Conservation (phyloP, 2,888 invertebrate genomes). For the Noctua pronuba region DNA sequence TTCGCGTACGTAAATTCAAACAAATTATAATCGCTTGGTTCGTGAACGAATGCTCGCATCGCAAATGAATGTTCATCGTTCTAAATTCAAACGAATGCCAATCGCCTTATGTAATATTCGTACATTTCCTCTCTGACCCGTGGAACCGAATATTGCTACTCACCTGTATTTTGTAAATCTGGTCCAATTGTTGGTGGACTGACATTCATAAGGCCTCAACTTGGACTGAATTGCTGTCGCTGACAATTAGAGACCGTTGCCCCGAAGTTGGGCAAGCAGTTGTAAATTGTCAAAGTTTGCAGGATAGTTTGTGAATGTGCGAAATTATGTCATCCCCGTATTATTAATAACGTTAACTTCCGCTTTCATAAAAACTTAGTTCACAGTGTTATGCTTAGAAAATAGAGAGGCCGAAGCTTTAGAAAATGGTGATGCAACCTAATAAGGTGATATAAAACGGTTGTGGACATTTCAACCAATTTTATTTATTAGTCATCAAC, state of each 20-base stretch:
- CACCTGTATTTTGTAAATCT: neutral
- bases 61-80: neutral
- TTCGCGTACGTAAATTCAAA: neutral
- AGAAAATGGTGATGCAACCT: neutral
- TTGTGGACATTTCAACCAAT: neutral
- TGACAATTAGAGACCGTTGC: slow-evolving; percentile 45
- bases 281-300: slow-evolving; percentile 53
- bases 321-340: slow-evolving; percentile 51
- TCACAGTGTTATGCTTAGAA: slow-evolving; percentile 2
- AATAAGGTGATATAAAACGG: no score
- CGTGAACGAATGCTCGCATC: neutral
- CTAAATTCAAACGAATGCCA: neutral
- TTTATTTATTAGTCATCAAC: neutral
- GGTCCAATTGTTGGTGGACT: slow-evolving; percentile 23
- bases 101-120: neutral
- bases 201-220: slow-evolving; percentile 49
- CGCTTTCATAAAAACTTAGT: slow-evolving; percentile 16
- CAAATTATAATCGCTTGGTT: neutral
- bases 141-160: neutral
- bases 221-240: slow-evolving; percentile 30
- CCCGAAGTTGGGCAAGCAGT: slow-evolving; percentile 35
- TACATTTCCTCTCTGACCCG: no score
- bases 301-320: slow-evolving; percentile 52
- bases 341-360: slow-evolving; percentile 37
- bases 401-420: neutral